Evolutionary conservation across 2,888 invertebrate species (phyloP).

Genomic region (Lathronympha strigana): DNA sequence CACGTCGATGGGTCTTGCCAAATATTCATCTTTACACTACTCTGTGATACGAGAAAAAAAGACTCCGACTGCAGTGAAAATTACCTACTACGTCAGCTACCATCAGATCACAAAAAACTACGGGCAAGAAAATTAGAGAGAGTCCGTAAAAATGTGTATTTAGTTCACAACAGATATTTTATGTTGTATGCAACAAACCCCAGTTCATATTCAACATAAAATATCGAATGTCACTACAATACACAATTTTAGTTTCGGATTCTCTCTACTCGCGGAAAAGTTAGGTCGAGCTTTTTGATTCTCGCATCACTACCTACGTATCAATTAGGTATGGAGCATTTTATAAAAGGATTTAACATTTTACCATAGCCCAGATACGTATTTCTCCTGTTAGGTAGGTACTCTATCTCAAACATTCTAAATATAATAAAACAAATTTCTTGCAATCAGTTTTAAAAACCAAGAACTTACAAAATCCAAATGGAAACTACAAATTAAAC

Average conservation of each 20-base stretch:
- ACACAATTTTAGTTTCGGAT: slow-evolving; percentile 6
- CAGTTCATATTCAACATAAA: not conserved
- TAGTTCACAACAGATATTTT: not conserved
- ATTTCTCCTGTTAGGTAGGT: too few species aligned
- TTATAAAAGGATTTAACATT: too few species aligned
- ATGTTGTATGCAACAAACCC: not conserved
- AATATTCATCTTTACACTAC: slow-evolving; percentile 39
- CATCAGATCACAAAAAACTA: not conserved
- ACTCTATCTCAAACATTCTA: too few species aligned
- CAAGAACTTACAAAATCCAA: too few species aligned
- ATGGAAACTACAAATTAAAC: too few species aligned
- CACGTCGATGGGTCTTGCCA: slow-evolving; percentile 54
- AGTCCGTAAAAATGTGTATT: not conserved
- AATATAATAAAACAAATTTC: too few species aligned
- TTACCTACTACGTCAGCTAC: not conserved
- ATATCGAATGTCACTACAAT: not conserved
- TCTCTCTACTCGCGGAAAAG: not conserved
- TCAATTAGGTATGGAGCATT: not conserved
- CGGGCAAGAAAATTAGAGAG: not conserved
- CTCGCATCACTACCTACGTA: not conserved
- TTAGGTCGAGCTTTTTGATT: not conserved
- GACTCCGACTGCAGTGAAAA: not conserved
- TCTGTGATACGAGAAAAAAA: not conserved
- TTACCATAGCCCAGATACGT: too few species aligned
- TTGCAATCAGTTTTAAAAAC: too few species aligned